These are phyloP conservation scores for Buceros bicornis DNA, from an alignment of 2,797 vertebrate species.

Conservation along the genomic window DNA sequence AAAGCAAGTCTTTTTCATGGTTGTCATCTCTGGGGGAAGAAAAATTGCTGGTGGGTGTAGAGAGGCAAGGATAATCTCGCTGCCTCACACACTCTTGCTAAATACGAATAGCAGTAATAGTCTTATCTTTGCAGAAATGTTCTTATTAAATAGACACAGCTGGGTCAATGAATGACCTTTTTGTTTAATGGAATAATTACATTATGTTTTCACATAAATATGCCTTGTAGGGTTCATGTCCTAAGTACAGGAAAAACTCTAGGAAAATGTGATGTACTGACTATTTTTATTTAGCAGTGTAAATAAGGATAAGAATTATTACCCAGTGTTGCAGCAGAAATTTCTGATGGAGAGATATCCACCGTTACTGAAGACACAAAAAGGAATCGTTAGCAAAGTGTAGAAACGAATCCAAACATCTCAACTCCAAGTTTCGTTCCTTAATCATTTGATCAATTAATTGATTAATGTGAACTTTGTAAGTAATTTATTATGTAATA, in stretches of 20 bases:
- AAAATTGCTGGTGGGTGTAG: background rate
- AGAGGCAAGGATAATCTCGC: background rate
- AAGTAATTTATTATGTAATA: background rate
- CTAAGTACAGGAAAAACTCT: background rate
- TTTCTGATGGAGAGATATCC: background rate
- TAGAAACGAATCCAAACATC: background rate
- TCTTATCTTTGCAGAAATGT: slow-evolving; percentile 6
- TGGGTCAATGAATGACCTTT: slow-evolving; percentile 22
- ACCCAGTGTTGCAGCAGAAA: background rate
- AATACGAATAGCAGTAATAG: background rate
- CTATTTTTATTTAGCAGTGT: slow-evolving; percentile 14
- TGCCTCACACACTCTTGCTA: background rate
- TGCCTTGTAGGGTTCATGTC: background rate
- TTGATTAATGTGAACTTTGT: background rate
- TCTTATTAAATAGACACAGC: background rate
- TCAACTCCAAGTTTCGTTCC: background rate
- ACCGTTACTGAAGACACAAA: background rate
- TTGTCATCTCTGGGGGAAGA: background rate
- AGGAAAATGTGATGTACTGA: background rate
- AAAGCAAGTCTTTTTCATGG: slow-evolving; percentile 3
- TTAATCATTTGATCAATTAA: background rate
- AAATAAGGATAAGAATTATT: background rate
- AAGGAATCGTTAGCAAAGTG: background rate
- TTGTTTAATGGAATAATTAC: slow-evolving; percentile 36
- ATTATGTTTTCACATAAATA: background rate